Percentiles rank a stretch among this genome's conserved stretches.
Evolutionary conservation across 2,888 invertebrate genomes (phyloP).

Genomic region (Cylindroiulus punctatus): DNA sequence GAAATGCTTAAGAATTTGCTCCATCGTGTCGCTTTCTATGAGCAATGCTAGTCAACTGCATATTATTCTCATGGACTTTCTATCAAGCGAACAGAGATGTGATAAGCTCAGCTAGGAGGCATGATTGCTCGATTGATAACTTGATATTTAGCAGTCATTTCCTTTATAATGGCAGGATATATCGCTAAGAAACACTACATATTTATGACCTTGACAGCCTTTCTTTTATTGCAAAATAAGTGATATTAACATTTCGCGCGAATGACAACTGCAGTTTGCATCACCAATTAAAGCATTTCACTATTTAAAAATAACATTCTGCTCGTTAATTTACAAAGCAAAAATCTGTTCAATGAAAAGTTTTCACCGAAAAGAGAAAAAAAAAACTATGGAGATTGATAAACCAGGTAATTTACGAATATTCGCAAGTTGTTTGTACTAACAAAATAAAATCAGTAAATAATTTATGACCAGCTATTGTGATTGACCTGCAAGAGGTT

Average conservation of each 20-base stretch:
- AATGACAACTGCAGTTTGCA: constrained; percentile 1
- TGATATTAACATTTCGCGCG: constrained; percentile 2
- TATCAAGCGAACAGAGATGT: neutral
- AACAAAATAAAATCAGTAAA: constrained; percentile 21
- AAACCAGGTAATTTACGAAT: neutral
- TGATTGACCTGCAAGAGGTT: constrained; percentile 19
- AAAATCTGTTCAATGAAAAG: neutral
- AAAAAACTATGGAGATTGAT: neutral
- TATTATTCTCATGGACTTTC: neutral
- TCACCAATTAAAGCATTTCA: neutral
- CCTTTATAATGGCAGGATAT: neutral
- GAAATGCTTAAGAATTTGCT: neutral
- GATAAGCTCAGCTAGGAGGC: neutral
- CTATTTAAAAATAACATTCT: neutral
- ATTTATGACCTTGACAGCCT: neutral
- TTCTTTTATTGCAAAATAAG: constrained; percentile 38
- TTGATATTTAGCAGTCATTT: neutral
- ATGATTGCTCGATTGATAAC: neutral
- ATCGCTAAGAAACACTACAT: neutral
- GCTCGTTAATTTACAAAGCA: neutral
- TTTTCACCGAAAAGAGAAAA: neutral
- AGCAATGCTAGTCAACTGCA: neutral
- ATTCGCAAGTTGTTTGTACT: constrained; percentile 1
- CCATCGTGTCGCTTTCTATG: neutral
- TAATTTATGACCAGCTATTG: constrained; percentile 45